Evolutionary conservation across 2,113 vertebrate genomes (phyloP), one percentile per base, ranked within the genome.

Genomic region (Lamprotornis superbus): DNA sequence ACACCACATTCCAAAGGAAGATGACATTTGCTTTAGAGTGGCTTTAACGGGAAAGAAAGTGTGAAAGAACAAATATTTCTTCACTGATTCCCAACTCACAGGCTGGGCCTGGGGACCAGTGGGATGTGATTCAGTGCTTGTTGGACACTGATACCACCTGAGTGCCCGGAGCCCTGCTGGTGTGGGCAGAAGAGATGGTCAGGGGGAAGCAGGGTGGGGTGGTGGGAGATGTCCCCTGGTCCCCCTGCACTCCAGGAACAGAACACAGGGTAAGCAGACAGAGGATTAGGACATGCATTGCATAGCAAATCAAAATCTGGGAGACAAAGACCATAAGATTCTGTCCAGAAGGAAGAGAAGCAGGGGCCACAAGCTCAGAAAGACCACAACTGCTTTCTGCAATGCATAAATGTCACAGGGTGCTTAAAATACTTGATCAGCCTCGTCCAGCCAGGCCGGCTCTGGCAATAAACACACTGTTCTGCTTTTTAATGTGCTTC

Each of bases 51-150:
- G 56, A 73, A 93, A 52, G 57, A 88, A 90, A 86, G 31, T 1
- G 0, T 59, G 75, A 86, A 88, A 90, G 75, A 86, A 56, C 35
- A 83, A 85, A 63, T 0, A 9, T 52, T 89, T 75, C 63, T 92
- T 60, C 40, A 30, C 37, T 14, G 56, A 55, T 64, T 89, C 86
- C 64, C 44, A 87, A 44, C 67, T 75, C 44, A 55, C 5, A 49
- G 31, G 19, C 52, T 53, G 71, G 39, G 20, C 40, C 60, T 3
- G 1, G n/a, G 49, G 67, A 65, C 0, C 0, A 11, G 42, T 40
- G 39, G 69, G 86, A 19, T 53, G 16, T 59, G 64, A 70, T 64
- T 89, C 35, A 55, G 65, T 46, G 55, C 20, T 78, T 56, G 15
- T 10, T 68, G 56, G 81, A 50, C 50, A 57, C 30, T 39, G 55